Evolutionary conservation across 2,888 invertebrate species (phyloP), one percentile per base, ranked within the genome.

Genomic region (Drosophila peninsularis): DNA sequence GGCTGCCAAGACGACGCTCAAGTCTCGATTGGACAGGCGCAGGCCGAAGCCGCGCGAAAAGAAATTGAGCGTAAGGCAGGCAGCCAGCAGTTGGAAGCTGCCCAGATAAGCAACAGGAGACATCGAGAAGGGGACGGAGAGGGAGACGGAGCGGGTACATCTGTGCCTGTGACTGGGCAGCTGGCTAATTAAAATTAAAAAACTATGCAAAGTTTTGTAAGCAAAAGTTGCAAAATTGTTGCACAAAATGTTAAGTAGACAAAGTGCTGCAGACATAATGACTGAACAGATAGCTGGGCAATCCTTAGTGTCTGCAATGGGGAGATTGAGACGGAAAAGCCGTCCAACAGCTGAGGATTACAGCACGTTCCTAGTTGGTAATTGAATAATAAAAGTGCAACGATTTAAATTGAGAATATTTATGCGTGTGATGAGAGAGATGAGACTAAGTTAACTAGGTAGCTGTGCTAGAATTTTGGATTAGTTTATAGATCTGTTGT

Each of bases 11-110:
- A 32, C 62, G 62, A 70, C 69, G 74, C 75, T 70, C 67, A 65
- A 71, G 66, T 64, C 57, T 42, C 62, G 80, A 77, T 63, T 65
- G 65, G 66, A 61, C 32, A 49, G 50, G 44, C 19, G 39, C 53
- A 49, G 24, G 30, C 30, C 36, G 37, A 39, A 5, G 36, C 39
- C 27, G 49, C 42, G 58, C 57, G 63, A 56, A 71, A 75, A 76
- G 87, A 84, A 88, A 88, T 84, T 89, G 87, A 86, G 83, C 88
- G 89, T 86, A 86, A 87, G 88, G 85, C 89, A 82, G 88, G 89
- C 89, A 88, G 85, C 78, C 62, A 62, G 66, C 75, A 66, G 71
- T 60, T 74, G 78, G 58, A 58, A 60, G 64, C 71, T 67, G 61
- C 44, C 57, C 56, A 84, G 82, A 82, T 82, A 82, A 87, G 81